phyloP scores from a whole-genome alignment of 2,797 vertebrate species.

The Hippopotamyrus pictus region DNA sequence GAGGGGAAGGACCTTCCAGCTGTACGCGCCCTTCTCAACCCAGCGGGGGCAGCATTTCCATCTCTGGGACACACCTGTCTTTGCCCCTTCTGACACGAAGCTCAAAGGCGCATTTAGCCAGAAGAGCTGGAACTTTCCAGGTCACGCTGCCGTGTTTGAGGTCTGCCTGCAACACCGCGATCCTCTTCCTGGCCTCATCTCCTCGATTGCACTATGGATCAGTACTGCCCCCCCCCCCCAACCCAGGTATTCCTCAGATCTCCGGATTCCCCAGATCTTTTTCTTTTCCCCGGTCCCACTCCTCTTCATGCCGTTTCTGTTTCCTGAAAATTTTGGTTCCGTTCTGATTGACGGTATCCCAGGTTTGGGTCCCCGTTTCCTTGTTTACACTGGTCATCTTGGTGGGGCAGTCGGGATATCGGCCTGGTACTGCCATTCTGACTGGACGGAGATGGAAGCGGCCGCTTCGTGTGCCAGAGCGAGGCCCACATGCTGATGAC shows the following conservation, averaged over 20 bases:
- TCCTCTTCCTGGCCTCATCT: conserved; percentile 34
- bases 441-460: background rate
- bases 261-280: conserved; percentile 31
- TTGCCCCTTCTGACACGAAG: background rate
- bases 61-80: background rate
- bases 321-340: conserved; percentile 4
- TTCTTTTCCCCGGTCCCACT: conserved; percentile 24
- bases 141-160: background rate
- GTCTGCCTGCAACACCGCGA: conserved; percentile 2
- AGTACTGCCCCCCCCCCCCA: conserved; percentile 52
- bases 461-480: background rate
- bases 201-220: conserved; percentile 68
- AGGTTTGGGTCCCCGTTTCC: conserved; percentile 6
- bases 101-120: background rate
- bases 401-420: conserved; percentile 35
- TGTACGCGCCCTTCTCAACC: background rate
- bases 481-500: conserved; percentile 27
- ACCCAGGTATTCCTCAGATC: conserved; percentile 31
- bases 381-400: conserved; percentile 59
- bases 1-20: background rate
- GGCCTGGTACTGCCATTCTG: conserved; percentile 22
- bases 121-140: background rate
- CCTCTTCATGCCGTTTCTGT: conserved; percentile 23
- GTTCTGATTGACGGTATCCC: conserved; percentile 37
- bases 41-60: background rate